phyloP scores from a whole-genome alignment of 37 sponge, comb jelly and placozoan species.

The Geodia barretti region DNA sequence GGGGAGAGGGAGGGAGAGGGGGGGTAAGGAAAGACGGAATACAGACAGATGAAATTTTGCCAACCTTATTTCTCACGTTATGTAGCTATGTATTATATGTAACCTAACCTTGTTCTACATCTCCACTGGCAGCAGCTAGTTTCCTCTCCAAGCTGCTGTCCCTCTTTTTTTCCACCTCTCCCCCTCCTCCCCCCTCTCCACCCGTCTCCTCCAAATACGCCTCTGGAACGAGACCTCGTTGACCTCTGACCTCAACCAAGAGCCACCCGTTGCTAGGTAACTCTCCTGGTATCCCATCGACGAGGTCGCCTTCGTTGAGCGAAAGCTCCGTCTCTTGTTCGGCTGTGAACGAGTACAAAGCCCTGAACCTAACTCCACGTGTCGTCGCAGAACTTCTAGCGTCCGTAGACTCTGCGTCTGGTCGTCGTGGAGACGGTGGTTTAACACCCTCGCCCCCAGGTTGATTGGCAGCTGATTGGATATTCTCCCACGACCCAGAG shows the following conservation, averaged over 20 bases:
- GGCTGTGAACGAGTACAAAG: slow-evolving; percentile 71
- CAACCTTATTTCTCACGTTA: too few relatives aligned
- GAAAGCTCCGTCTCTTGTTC: slow-evolving; percentile 61
- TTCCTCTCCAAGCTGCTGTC: not conserved
- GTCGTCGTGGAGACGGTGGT: not conserved
- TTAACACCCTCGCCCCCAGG: not conserved
- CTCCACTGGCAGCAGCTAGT: not conserved
- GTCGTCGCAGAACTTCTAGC: too few relatives aligned
- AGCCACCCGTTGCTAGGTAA: slow-evolving; percentile 43
- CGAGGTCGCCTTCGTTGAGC: slow-evolving; percentile 70
- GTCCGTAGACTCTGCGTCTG: too few relatives aligned
- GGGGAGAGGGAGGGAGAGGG: too few relatives aligned
- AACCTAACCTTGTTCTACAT: too few relatives aligned
- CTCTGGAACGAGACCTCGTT: slow-evolving; percentile 54
- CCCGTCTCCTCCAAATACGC: slow-evolving; percentile 39
- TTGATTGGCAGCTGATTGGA: too few relatives aligned
- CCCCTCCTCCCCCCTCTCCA: slow-evolving; percentile 14
- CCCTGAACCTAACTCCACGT: too few relatives aligned
- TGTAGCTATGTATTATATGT: too few relatives aligned
- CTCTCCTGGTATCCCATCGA: not conserved
- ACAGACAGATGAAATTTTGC: too few relatives aligned
- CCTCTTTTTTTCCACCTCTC: not conserved
- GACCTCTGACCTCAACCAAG: slow-evolving; percentile 6
- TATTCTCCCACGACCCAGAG: too few relatives aligned
- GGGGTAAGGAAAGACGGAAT: too few relatives aligned